Evolutionary conservation across 2,797 vertebrate genomes (phyloP), one percentile per base, ranked within the genome.

Genomic region (Ctenopoma multispine): DNA sequence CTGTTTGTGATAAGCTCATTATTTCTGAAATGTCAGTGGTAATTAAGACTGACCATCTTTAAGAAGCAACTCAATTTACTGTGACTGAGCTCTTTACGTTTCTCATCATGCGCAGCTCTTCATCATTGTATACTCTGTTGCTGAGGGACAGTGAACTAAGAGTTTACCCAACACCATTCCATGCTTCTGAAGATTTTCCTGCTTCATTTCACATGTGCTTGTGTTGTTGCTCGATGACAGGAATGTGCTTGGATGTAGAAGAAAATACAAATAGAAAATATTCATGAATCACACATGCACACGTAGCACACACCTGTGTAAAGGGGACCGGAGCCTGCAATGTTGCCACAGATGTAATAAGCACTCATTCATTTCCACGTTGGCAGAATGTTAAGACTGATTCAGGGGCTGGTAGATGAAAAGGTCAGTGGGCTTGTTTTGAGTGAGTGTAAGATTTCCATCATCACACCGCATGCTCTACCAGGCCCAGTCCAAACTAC

Each of bases 361-460:
- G 66, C 80, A 59, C 77, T 81, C 77, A 83, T 90, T 90, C 86
- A 89, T 90, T 77, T 90, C 67, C 69, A 81, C 53, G 31, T 63
- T 80, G 86, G 83, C 80, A 80, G 76, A 87, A 85, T 83, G 85
- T 88, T 85, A 82, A 68, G 80, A 85, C 75, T 75, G 79, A 88
- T 84, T 90, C 84, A 88, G 71, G 78, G 80, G 67, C 74, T 51
- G 40, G 23, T 50, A 59, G 83, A 91, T 89, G 87, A 91, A 91
- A 90, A 89, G 88, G 86, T 89, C 86, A 87, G 69, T 64, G 49
- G 83, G 81, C 88, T 83, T 88, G 85, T 90, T 90, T 90, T 90
- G 83, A 91, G 79, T 82, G 81, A 86, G 88, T 88, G 85, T 89
- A 89, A 84, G 83, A 87, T 91, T 92, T 92, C 90, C 90, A 89